Base-by-base conservation (phyloP, 2,797 vertebrate species). In the Poeciliopsis infans region DNA sequence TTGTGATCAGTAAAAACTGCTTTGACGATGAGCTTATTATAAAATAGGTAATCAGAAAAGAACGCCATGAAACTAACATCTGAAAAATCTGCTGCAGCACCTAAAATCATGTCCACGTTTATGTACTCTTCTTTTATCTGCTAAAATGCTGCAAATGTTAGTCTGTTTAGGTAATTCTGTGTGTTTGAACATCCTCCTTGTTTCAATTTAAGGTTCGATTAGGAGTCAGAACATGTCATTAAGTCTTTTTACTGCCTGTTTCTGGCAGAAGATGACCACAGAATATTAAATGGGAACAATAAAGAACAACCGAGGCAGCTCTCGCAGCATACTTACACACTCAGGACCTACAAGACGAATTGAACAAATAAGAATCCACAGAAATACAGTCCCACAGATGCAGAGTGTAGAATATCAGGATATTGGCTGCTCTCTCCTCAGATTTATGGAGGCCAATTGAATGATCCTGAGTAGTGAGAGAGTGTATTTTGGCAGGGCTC, bases 381-480 rank as follows among this genome's bases (percentile, higher is more conserved):
- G 4, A 72, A 43, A 55, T 36, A 33, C 36, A 28, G 20, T 70
- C 66, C 39, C 69, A 61, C 41, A 81, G 68, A 77, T 31, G 28
- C 72, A 59, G 78, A 20, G 49, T 77, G 66, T 69, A 69, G 66
- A 69, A 69, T 69, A 69, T 43, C 66, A 45, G n/a, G 31, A 80
- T 76, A 86, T 79, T 87, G 86, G 81, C 87, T 74, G 81, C 84
- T 75, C 79, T 55, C 11, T 57, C 39, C 81, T 86, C 68, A 91
- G 87, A 93, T 93, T 91, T 91, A 94, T 89, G 80, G 77, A 51
- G 41, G 81, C 72, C 88, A 91, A 91, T 88, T 88, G 80, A 91
- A 89, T 87, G 84, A 91, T 93, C 93, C 88, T 83, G 92, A 91
- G 86, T 91, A 87, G 86, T 83, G 87, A 90, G 88, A 91, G 81